Conservation (phyloP, 2,888 invertebrate genomes). For the Furcula furcula region DNA sequence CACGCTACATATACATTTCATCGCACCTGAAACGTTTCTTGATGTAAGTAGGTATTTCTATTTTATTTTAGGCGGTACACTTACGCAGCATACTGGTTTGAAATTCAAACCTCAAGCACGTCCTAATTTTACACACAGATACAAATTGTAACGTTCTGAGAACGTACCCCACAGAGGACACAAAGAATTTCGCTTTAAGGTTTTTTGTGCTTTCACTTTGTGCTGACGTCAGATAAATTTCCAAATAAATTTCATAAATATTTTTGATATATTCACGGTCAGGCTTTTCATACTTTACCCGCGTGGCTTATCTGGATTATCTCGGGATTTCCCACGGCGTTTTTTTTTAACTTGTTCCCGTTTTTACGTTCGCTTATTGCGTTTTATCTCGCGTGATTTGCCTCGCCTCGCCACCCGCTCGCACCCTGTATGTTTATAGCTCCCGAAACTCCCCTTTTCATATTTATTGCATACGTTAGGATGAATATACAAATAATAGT, state of each 20-base stretch:
- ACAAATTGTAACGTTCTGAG: slow-evolving; percentile 28
- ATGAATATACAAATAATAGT: slow-evolving; percentile 10
- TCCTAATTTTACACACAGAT: slow-evolving; percentile 33
- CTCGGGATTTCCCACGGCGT: slow-evolving; percentile 60
- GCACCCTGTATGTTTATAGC: slow-evolving; percentile 62
- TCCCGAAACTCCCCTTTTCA: slow-evolving; percentile 51
- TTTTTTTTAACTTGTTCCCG: slow-evolving; percentile 70
- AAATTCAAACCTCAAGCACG: slow-evolving; percentile 24
- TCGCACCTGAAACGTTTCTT: no score
- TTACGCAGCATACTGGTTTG: no score
- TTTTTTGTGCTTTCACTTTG: slow-evolving; percentile 40
- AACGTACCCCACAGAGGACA: slow-evolving; percentile 29
- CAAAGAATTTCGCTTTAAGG: slow-evolving; percentile 38
- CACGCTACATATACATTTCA: no score
- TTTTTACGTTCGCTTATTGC: slow-evolving; percentile 69
- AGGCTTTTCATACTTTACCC: slow-evolving; percentile 71
- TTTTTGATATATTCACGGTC: slow-evolving; percentile 78
- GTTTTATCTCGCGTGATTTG: slow-evolving; percentile 60
- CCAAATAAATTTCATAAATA: slow-evolving; percentile 70
- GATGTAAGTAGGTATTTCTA: no score
- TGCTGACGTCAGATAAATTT: slow-evolving; percentile 52
- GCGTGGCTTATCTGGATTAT: slow-evolving; percentile 79
- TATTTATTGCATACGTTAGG: slow-evolving; percentile 50
- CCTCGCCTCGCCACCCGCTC: slow-evolving; percentile 40
- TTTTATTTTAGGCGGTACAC: slow-evolving; percentile 12